These are phyloP conservation scores for Corythornis vintsioides DNA, from an alignment of 2,113 vertebrate genomes.

Conservation along the genomic window DNA sequence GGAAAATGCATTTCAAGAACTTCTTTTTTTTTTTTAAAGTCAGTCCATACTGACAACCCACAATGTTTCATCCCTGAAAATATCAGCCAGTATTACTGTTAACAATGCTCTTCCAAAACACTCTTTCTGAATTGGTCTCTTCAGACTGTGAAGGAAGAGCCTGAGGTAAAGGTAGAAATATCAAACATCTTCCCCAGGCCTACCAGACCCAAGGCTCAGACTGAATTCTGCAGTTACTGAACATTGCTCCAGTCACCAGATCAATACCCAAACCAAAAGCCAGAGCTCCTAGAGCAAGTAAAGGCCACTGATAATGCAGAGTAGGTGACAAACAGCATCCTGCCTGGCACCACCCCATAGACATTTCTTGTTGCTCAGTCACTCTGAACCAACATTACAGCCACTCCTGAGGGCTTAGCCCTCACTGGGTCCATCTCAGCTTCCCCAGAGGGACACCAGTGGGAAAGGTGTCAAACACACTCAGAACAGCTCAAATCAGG, in stretches of 20 bases:
- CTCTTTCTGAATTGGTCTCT: background rate
- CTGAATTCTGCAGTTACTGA: background rate
- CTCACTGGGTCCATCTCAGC: background rate
- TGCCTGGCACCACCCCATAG: background rate
- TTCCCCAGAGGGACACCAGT: background rate
- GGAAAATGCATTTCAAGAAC: background rate
- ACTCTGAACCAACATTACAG: background rate
- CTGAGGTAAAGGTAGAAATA: background rate
- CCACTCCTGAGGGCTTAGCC: background rate
- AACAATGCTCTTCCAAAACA: background rate
- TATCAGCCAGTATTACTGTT: constrained; percentile 8
- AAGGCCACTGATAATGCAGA: background rate
- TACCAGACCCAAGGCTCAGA: background rate
- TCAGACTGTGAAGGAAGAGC: background rate
- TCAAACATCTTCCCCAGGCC: background rate
- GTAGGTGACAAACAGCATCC: background rate
- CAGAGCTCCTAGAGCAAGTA: background rate
- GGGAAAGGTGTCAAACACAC: background rate
- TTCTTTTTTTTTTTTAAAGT: background rate
- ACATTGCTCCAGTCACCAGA: background rate
- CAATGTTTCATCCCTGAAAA: background rate
- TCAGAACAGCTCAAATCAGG: background rate
- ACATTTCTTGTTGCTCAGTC: background rate
- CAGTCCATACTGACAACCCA: background rate
- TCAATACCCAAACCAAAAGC: background rate